Percentiles rank a stretch among this genome's conserved stretches.
phyloP scores from a whole-genome alignment of 2,888 invertebrate species.

The Oscheius onirici region DNA sequence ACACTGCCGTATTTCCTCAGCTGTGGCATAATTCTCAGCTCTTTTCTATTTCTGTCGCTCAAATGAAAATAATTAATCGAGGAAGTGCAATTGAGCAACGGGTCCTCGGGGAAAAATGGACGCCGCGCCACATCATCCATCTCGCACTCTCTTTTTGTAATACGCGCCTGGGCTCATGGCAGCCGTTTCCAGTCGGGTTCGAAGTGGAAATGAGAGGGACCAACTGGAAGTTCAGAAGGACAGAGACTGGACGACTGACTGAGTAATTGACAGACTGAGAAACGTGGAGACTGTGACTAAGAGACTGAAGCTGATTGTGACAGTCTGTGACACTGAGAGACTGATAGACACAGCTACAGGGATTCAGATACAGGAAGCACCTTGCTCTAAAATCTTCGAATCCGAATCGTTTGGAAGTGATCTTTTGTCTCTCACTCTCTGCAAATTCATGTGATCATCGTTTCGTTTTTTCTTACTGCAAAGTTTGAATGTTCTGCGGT shows the following conservation, averaged over 20 bases:
- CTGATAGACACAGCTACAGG: not conserved
- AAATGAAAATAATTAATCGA: slow-evolving; percentile 12
- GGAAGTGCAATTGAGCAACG: slow-evolving; percentile 11
- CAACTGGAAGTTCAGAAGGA: not conserved
- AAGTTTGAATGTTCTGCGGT: slow-evolving; percentile 9
- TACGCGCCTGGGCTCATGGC: slow-evolving; percentile 19
- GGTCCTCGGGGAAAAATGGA: not conserved
- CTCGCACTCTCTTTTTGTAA: slow-evolving; percentile 15
- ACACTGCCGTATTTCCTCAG: not conserved
- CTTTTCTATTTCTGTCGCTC: slow-evolving; percentile 5
- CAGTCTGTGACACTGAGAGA: not conserved
- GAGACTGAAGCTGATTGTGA: not conserved
- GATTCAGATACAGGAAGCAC: not conserved
- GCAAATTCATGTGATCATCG: not conserved
- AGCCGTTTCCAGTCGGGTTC: not conserved
- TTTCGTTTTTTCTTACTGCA: not conserved
- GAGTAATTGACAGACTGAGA: not conserved
- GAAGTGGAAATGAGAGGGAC: not conserved
- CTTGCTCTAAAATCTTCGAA: too few species aligned
- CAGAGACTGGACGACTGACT: not conserved
- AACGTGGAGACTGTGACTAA: not conserved
- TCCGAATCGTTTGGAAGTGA: too few species aligned
- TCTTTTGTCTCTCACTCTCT: not conserved
- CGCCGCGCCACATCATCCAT: slow-evolving; percentile 18
- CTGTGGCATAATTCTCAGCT: slow-evolving; percentile 23